phyloP scores from a whole-genome alignment of 2,797 vertebrate species.

The Leuciscus waleckii region DNA sequence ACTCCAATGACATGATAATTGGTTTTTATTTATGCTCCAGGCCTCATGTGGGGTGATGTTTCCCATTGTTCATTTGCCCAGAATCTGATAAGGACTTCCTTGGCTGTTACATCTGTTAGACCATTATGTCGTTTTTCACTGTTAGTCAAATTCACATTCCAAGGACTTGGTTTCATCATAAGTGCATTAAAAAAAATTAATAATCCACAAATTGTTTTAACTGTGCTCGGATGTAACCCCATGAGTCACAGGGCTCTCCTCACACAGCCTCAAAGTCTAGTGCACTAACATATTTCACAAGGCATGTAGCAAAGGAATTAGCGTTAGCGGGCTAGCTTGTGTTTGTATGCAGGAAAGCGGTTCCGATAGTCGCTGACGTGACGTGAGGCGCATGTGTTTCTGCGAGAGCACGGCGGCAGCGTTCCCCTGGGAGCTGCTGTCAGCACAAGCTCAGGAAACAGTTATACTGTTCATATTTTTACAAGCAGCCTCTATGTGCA shows the following conservation, averaged over 20 bases:
- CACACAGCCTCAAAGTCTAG: neutral
- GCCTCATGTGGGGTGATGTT: constrained; percentile 25
- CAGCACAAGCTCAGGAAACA: constrained; percentile 94
- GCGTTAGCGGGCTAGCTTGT: constrained; percentile 63
- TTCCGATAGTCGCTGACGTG: constrained; percentile 81
- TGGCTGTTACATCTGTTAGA: constrained; percentile 48
- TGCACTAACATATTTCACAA: constrained; percentile 32
- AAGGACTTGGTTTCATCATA: constrained; percentile 37
- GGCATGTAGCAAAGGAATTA: constrained; percentile 49
- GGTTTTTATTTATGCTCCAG: constrained; percentile 24
- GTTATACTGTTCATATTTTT: constrained; percentile 89
- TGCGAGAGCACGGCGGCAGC: constrained; percentile 73
- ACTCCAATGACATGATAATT: constrained; percentile 7
- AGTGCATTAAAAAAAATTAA: constrained; percentile 20
- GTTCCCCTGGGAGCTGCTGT: constrained; percentile 85
- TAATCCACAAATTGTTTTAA: neutral
- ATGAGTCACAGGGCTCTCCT: constrained; percentile 35
- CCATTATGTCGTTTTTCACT: constrained; percentile 42
- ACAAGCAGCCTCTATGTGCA: constrained; percentile 86
- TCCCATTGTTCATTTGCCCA: constrained; percentile 20
- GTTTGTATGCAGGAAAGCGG: constrained; percentile 58
- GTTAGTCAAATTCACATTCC: constrained; percentile 34
- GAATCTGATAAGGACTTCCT: constrained; percentile 41
- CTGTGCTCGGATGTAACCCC: constrained; percentile 16
- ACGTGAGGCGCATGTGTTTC: constrained; percentile 83